These are phyloP conservation scores for Unio delphinus DNA, from an alignment of 2,888 invertebrate species.

Conservation along the genomic window DNA sequence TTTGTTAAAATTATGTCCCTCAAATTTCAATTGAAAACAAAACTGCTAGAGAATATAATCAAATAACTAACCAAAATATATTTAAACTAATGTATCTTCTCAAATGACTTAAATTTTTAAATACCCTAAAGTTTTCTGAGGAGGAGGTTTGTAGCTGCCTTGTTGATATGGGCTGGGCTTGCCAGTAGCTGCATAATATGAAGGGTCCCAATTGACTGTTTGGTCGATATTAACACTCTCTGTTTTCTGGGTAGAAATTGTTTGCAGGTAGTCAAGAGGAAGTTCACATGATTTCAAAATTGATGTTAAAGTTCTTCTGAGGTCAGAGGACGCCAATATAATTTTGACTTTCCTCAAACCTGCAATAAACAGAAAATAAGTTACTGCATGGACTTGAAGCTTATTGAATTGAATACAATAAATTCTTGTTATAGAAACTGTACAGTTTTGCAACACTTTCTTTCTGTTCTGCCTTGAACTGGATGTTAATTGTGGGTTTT, in stretches of 20 bases:
- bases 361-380: constrained; percentile 7
- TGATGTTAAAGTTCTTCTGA: constrained; percentile 82
- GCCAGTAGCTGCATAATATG: constrained; percentile 45
- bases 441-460: too few relatives aligned
- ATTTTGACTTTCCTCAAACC: constrained; percentile 77
- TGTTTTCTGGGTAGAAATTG: constrained; percentile 51
- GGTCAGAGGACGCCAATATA: constrained; percentile 76
- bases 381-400: not conserved
- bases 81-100: too few relatives aligned
- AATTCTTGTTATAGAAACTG: too few relatives aligned
- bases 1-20: too few relatives aligned
- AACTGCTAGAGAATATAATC: too few relatives aligned
- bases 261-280: constrained; percentile 89
- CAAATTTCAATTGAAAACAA: too few relatives aligned
- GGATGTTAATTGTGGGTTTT: too few relatives aligned
- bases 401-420: not conserved
- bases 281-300: constrained; percentile 87
- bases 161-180: constrained; percentile 28
- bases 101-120: too few relatives aligned
- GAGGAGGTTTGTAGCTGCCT: constrained; percentile 8
- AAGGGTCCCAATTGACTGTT: constrained; percentile 48
- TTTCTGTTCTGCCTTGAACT: too few relatives aligned
- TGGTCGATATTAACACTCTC: not conserved
- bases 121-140: not conserved
- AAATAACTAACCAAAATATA: too few relatives aligned